Percentiles rank a stretch among this genome's conserved stretches.
phyloP scores from a whole-genome alignment of 2,888 invertebrate genomes.

The Neria commutata region DNA sequence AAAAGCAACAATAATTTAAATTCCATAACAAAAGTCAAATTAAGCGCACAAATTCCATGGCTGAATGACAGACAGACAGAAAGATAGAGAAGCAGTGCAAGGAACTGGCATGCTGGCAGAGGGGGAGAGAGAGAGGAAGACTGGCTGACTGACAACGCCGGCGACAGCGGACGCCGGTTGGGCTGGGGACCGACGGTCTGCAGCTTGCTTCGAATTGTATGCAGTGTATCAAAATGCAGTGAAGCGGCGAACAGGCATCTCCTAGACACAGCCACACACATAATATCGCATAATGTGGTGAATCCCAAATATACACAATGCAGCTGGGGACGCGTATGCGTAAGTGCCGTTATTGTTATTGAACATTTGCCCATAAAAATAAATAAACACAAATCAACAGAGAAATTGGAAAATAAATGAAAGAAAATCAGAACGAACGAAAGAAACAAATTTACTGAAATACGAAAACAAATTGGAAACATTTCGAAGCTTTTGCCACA shows the following conservation, averaged over 20 bases:
- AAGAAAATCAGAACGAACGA: not conserved
- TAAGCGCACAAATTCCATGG: constrained; percentile 23
- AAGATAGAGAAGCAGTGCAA: not conserved
- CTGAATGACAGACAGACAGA: not conserved
- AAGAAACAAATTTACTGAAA: not conserved
- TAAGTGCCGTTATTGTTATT: constrained; percentile 1
- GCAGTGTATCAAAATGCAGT: not conserved
- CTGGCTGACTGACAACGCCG: not conserved
- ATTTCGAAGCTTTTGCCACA: not conserved
- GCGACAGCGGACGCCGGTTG: not conserved
- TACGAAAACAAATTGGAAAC: not conserved
- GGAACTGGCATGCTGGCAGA: not conserved
- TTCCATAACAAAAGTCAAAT: constrained; percentile 22
- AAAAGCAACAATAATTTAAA: constrained; percentile 5
- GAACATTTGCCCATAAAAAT: not conserved
- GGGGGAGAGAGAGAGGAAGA: not conserved
- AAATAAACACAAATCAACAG: not conserved
- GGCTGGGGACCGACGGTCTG: not conserved
- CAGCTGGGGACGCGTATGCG: too few species aligned
- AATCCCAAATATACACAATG: not conserved
- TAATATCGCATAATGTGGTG: not conserved
- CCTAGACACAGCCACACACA: not conserved
- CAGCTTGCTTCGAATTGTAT: not conserved
- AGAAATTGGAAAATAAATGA: not conserved
- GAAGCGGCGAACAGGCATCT: not conserved